These are phyloP conservation scores for Bos javanicus DNA, from an alignment of 2,113 vertebrate genomes.

Conservation along the genomic window DNA sequence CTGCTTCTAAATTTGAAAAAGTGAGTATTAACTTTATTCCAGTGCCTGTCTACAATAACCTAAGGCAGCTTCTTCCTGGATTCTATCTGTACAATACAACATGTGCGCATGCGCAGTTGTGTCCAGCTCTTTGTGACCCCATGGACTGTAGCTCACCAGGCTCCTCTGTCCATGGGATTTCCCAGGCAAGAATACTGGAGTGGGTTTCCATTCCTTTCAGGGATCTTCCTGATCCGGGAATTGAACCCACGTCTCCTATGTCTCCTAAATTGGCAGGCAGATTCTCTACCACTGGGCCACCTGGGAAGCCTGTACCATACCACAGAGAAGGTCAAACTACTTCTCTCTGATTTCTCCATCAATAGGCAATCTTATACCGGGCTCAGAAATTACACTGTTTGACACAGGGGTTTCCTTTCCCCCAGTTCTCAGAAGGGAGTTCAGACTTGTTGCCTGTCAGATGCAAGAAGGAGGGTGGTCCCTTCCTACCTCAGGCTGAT, in stretches of 20 bases:
- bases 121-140: not conserved
- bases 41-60: slow-evolving; percentile 28
- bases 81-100: slow-evolving; percentile 34
- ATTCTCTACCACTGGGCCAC: not conserved
- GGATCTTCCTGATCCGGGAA: not conserved
- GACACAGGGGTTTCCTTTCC: not conserved
- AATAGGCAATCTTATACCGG: not conserved
- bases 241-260: not conserved
- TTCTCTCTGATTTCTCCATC: slow-evolving; percentile 16
- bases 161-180: not conserved
- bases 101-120: not conserved
- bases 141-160: not conserved
- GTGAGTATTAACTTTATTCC: slow-evolving; percentile 63
- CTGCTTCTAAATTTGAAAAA: slow-evolving; percentile 72
- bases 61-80: not conserved
- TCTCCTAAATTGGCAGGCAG: not conserved
- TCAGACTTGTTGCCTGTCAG: not conserved
- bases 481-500: not conserved
- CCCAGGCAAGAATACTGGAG: not conserved
- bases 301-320: not conserved
- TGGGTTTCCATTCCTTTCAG: not conserved
- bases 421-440: too few relatives aligned
- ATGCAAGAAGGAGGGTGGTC: not conserved
- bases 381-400: not conserved
- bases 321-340: slow-evolving; percentile 49